Percentiles rank a stretch among this genome's conserved stretches.
Evolutionary conservation across 1,140 invertebrate genomes (phyloP).

Genomic region (Drosophila bipectinata): DNA sequence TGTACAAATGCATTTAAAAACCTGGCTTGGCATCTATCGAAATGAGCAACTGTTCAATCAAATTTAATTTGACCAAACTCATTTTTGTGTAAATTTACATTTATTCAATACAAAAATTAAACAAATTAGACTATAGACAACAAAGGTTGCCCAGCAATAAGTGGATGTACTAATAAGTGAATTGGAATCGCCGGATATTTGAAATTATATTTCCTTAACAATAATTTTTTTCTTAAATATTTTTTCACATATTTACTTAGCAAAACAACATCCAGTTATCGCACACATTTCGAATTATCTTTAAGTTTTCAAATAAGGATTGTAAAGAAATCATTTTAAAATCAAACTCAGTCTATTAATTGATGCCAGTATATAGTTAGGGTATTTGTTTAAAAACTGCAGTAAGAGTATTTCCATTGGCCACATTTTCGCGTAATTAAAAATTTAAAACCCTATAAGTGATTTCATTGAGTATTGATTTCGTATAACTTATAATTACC

Average conservation of each 20-base stretch:
- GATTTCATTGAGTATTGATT: conserved; percentile 29
- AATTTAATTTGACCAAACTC: conserved; percentile 38
- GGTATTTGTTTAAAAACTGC: conserved; percentile 26
- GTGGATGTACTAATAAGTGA: conserved; percentile 8
- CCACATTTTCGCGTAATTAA: conserved; percentile 18
- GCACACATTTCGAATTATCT: conserved; percentile 20
- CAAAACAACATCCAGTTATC: conserved; percentile 8
- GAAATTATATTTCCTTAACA: conserved; percentile 2
- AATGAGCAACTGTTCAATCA: conserved; percentile 23
- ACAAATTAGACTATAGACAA: conserved; percentile 20
- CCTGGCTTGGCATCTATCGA: conserved; percentile 17
- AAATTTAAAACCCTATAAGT: conserved; percentile 38
- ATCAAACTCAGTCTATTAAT: conserved; percentile 43
- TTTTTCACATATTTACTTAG: background rate
- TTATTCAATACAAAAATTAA: conserved; percentile 10
- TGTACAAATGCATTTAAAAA: conserved; percentile 18
- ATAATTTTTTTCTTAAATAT: conserved; percentile 7
- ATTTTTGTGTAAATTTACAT: conserved; percentile 10
- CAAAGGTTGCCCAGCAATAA: conserved; percentile 21
- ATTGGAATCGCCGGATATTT: conserved; percentile 15
- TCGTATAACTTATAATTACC: conserved; percentile 40
- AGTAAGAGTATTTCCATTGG: conserved; percentile 29
- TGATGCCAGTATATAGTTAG: conserved; percentile 24
- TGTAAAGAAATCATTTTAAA: background rate
- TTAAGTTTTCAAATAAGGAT: background rate